Percentiles rank a stretch among this genome's conserved stretches.
Conservation (phyloP, 2,888 invertebrate genomes). For the Anarsia innoxiella region DNA sequence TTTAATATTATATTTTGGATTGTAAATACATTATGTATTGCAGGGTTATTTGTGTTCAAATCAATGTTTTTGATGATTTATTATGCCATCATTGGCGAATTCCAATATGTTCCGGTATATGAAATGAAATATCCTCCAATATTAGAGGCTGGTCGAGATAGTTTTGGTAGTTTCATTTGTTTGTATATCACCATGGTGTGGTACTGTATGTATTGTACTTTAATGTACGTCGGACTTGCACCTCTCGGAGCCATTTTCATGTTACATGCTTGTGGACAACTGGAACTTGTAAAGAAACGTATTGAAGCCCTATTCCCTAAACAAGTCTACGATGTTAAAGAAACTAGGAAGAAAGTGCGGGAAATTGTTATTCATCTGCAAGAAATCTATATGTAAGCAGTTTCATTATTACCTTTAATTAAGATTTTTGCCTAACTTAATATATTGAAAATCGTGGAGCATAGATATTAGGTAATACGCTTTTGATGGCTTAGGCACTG, state of each 20-base stretch:
- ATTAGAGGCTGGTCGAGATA: not conserved
- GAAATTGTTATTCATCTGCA: not conserved
- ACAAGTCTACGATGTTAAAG: constrained; percentile 1
- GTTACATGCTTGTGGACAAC: constrained; percentile 41
- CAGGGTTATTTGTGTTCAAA: not conserved
- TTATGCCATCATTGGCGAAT: not conserved
- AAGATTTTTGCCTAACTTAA: not conserved
- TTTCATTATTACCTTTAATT: not conserved
- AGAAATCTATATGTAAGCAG: constrained; percentile 3
- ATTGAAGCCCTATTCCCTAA: constrained; percentile 26
- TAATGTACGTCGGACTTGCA: constrained; percentile 30
- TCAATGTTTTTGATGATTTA: constrained; percentile 1
- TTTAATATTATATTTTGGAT: constrained; percentile 1
- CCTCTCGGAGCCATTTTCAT: constrained; percentile 43
- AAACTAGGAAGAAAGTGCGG: not conserved
- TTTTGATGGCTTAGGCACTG: too few relatives aligned
- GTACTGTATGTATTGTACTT: not conserved
- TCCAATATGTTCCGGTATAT: constrained; percentile 1
- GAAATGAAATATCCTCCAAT: constrained; percentile 2
- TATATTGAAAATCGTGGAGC: too few relatives aligned
- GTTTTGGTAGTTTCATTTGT: not conserved
- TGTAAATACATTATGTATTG: not conserved
- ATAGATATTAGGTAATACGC: too few relatives aligned
- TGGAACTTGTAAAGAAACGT: constrained; percentile 31
- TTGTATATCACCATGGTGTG: constrained; percentile 1